These are phyloP conservation scores for Drosophila kohkoa DNA, from an alignment of 1,140 invertebrate species.

Conservation along the genomic window DNA sequence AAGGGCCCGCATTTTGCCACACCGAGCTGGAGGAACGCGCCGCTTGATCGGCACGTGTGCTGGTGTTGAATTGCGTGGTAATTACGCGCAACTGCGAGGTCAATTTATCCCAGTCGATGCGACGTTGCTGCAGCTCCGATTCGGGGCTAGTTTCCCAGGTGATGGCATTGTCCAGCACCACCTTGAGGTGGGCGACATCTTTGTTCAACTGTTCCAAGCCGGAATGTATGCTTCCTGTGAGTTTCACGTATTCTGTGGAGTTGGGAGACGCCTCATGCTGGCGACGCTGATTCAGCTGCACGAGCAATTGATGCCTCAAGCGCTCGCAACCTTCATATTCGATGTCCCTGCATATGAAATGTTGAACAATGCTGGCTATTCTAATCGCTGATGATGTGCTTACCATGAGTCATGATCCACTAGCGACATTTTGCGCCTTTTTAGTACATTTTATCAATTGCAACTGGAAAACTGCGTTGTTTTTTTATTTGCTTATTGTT, in stretches of 20 bases:
- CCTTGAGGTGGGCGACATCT: constrained; percentile 87
- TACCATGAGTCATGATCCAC: constrained; percentile 84
- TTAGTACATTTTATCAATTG: constrained; percentile 26
- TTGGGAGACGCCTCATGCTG: constrained; percentile 84
- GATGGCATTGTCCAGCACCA: constrained; percentile 86
- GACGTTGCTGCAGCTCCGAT: constrained; percentile 54
- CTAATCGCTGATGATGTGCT: neutral
- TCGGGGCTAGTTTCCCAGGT: constrained; percentile 58
- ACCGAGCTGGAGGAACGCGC: constrained; percentile 12
- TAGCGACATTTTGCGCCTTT: constrained; percentile 66
- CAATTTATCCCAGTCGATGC: constrained; percentile 55
- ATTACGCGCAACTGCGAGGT: constrained; percentile 50
- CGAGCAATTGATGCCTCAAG: constrained; percentile 88
- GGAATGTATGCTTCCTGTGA: constrained; percentile 87
- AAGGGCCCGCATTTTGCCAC: constrained; percentile 79
- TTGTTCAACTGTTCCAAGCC: constrained; percentile 87
- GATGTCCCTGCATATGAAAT: constrained; percentile 85
- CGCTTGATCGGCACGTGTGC: constrained; percentile 31
- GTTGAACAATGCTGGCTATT: neutral
- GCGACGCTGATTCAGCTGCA: constrained; percentile 87
- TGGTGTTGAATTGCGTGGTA: constrained; percentile 39
- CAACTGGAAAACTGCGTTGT: constrained; percentile 25
- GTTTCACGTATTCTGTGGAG: constrained; percentile 66
- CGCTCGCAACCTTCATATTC: constrained; percentile 89
- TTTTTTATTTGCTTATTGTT: constrained; percentile 24